Conservation (phyloP, 2,797 vertebrate species). For the Tamandua tetradactyla region DNA sequence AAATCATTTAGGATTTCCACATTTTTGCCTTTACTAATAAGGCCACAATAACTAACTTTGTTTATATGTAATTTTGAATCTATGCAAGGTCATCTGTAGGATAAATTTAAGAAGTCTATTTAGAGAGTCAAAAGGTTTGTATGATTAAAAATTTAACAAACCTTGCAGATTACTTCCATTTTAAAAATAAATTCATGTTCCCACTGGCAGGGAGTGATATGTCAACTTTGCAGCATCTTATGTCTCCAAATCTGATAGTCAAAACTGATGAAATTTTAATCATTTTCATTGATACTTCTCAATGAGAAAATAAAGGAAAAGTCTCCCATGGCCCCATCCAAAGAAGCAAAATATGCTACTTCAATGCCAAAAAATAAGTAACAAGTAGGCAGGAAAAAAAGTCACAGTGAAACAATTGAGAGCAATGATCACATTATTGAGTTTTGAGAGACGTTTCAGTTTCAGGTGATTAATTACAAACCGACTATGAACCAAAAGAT, state of each 20-base stretch:
- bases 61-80: neutral
- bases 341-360: neutral
- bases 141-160: neutral
- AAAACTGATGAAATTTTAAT: neutral
- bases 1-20: neutral
- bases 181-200: neutral
- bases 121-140: neutral
- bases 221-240: neutral
- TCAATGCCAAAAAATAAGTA: neutral
- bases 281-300: neutral
- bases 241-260: neutral
- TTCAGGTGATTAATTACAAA: conserved; percentile 72
- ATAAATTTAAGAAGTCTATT: neutral
- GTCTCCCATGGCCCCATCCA: neutral
- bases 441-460: conserved; percentile 64
- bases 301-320: neutral
- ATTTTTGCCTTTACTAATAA: neutral
- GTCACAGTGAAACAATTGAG: conserved; percentile 69
- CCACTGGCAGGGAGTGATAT: neutral
- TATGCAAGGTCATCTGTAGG: neutral
- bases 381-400: conserved; percentile 32
- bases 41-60: neutral
- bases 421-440: conserved; percentile 71
- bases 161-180: neutral
- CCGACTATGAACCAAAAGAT: conserved; percentile 63